Percentiles rank a stretch among this genome's conserved stretches.
These are phyloP conservation scores for Fabriciana adippe DNA, from an alignment of 2,888 invertebrate genomes.

Conservation along the genomic window DNA sequence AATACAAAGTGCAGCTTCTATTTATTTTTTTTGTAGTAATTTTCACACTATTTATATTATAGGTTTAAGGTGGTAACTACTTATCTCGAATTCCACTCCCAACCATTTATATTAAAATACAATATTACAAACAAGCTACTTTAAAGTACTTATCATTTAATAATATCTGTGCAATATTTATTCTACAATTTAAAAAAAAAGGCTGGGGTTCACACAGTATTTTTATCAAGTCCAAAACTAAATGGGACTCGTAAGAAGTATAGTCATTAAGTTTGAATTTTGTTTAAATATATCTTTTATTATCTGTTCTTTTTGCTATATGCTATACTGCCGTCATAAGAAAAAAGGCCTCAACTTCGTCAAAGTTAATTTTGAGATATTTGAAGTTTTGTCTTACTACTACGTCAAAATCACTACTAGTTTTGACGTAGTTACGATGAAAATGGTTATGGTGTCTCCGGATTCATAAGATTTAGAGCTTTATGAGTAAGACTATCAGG, in stretches of 20 bases:
- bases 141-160: constrained; percentile 13
- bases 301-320: constrained; percentile 5
- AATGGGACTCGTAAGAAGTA: constrained; percentile 12
- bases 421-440: too few species aligned
- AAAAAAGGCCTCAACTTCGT: too few species aligned
- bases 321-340: neutral
- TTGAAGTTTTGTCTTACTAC: too few species aligned
- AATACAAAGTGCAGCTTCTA: neutral
- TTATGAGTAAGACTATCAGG: too few species aligned
- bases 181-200: constrained; percentile 8
- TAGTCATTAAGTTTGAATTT: constrained; percentile 1
- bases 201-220: constrained; percentile 33
- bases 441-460: too few species aligned
- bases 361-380: too few species aligned
- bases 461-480: too few species aligned
- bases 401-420: too few species aligned
- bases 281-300: constrained; percentile 8
- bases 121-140: neutral
- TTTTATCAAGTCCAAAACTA: constrained; percentile 22
- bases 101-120: constrained; percentile 17
- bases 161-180: constrained; percentile 7
- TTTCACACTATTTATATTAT: constrained; percentile 15
- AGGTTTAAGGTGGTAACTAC: constrained; percentile 21
- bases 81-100: constrained; percentile 34
- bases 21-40: constrained; percentile 1